phyloP scores from a whole-genome alignment of 2,888 invertebrate species.

The Erynnis tages region DNA sequence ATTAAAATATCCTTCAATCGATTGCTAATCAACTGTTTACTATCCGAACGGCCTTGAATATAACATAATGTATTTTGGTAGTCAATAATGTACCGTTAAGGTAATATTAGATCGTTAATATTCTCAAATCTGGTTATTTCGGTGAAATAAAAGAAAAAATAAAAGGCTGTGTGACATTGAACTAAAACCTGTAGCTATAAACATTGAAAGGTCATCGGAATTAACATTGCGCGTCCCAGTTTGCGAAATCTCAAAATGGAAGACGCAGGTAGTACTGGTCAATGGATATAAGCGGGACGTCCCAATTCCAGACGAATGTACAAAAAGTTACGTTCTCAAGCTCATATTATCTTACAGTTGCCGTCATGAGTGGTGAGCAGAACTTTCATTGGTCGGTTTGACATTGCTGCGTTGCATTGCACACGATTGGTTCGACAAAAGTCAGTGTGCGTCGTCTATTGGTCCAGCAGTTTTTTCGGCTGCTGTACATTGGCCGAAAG shows the following conservation, averaged over 20 bases:
- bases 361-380: too few species aligned
- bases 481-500: too few species aligned
- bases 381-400: too few species aligned
- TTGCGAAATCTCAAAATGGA: constrained; percentile 63
- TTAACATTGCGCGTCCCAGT: constrained; percentile 70
- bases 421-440: too few species aligned
- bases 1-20: background rate
- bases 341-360: background rate
- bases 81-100: constrained; percentile 30
- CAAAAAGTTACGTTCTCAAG: background rate
- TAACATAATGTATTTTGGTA: constrained; percentile 1
- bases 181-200: constrained; percentile 66
- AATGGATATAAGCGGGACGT: constrained; percentile 6
- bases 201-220: constrained; percentile 70
- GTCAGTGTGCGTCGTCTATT: too few species aligned
- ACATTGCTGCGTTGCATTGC: too few species aligned
- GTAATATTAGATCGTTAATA: constrained; percentile 48
- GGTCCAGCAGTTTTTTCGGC: too few species aligned
- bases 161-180: constrained; percentile 66
- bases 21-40: constrained; percentile 1
- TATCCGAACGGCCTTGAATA: constrained; percentile 8
- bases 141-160: constrained; percentile 48
- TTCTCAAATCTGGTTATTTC: constrained; percentile 51
- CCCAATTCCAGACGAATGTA: background rate
- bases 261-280: constrained; percentile 55